phyloP scores from a whole-genome alignment of 1,140 invertebrate species.

The Bathynomus jamesi region DNA sequence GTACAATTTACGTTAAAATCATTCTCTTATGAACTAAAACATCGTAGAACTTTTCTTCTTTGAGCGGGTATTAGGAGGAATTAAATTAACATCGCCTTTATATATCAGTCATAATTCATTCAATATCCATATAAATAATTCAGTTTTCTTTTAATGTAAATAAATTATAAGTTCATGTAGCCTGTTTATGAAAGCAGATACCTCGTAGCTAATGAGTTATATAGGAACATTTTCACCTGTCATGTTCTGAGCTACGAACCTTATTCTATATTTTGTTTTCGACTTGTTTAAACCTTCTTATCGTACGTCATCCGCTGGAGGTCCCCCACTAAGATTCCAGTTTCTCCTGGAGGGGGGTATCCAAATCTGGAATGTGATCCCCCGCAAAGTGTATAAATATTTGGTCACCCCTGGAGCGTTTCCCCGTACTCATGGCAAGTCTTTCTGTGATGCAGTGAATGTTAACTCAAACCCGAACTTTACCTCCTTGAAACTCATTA shows the following conservation, averaged over 20 bases:
- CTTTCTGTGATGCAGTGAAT: not conserved
- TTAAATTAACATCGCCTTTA: no score
- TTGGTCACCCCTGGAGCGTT: constrained; percentile 3
- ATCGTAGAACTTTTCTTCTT: no score
- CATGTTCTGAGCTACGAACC: not conserved
- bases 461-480: not conserved
- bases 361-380: constrained; percentile 1
- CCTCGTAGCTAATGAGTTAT: constrained; percentile 1
- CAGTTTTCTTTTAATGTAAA: no score
- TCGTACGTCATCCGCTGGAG: not conserved
- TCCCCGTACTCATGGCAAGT: not conserved
- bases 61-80: no score
- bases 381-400: constrained; percentile 11
- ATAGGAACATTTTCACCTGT: not conserved
- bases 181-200: not conserved
- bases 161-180: no score
- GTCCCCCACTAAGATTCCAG: not conserved
- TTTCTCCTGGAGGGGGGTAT: not conserved
- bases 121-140: no score
- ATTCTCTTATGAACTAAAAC: no score
- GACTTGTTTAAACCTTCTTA: not conserved
- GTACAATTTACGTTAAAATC: no score
- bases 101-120: no score
- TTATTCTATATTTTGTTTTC: not conserved
- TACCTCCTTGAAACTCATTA: not conserved